Percentiles rank a stretch among this genome's conserved stretches.
These are phyloP conservation scores for Polypterus bichir DNA, from an alignment of 2,113 vertebrate genomes.

Conservation along the genomic window DNA sequence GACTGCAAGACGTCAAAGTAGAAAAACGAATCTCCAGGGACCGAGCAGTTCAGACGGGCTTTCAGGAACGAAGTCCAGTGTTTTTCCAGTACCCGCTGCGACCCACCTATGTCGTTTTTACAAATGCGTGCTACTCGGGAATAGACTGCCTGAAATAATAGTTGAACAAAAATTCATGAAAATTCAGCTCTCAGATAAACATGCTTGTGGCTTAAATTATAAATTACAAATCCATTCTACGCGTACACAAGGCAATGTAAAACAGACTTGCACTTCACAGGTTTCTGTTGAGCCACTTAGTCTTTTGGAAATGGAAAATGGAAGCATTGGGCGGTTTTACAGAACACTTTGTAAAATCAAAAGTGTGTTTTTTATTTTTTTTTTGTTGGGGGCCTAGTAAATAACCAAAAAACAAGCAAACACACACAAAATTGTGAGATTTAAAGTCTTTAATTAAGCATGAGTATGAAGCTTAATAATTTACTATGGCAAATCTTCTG, in stretches of 20 bases:
- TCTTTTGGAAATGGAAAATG: no score
- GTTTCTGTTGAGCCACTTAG: background rate
- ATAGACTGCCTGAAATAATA: slow-evolving; percentile 70
- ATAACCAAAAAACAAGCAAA: no score
- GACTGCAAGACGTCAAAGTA: slow-evolving; percentile 97
- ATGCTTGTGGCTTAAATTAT: slow-evolving; percentile 40
- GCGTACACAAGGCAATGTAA: slow-evolving; percentile 3
- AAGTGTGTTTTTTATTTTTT: no score
- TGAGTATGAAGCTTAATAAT: slow-evolving; percentile 63
- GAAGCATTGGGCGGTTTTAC: no score
- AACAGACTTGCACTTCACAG: background rate
- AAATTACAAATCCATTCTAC: slow-evolving; percentile 27
- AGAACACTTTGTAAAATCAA: no score
- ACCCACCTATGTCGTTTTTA: slow-evolving; percentile 93
- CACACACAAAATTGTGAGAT: slow-evolving; percentile 8
- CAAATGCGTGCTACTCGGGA: slow-evolving; percentile 95
- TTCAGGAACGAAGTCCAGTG: slow-evolving; percentile 97
- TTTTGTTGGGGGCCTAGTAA: no score
- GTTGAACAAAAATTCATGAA: slow-evolving; percentile 5
- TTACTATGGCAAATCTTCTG: slow-evolving; percentile 53
- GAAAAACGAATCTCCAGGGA: slow-evolving; percentile 94
- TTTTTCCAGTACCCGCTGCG: slow-evolving; percentile 93
- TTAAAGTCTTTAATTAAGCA: slow-evolving; percentile 47
- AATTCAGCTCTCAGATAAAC: slow-evolving; percentile 29
- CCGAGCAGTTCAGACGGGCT: slow-evolving; percentile 88